Conservation (phyloP, 2,797 vertebrate genomes). For the Coracias cyanogaster region DNA sequence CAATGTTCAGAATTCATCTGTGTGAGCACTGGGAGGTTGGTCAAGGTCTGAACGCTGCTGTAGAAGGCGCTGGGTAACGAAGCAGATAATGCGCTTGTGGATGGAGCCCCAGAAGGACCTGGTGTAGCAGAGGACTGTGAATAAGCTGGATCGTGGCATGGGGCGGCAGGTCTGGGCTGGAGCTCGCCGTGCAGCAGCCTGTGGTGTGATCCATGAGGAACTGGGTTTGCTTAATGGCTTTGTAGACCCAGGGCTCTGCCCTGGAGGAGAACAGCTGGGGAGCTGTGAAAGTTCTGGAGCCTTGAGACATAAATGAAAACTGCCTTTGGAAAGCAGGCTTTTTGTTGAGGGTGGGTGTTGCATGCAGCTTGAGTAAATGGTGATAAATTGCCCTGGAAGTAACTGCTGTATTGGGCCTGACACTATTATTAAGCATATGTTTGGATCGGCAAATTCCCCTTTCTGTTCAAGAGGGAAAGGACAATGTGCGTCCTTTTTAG, state of each 20-base stretch:
- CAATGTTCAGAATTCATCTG: fast-evolving
- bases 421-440: not conserved
- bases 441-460: not conserved
- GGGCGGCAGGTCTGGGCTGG: not conserved
- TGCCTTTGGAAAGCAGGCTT: not conserved
- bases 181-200: fast-evolving
- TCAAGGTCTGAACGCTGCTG: fast-evolving
- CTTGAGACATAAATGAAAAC: not conserved
- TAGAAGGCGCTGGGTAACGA: not conserved
- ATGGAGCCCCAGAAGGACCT: not conserved
- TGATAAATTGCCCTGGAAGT: not conserved
- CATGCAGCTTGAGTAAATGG: not conserved
- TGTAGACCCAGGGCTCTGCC: not conserved
- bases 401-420: not conserved
- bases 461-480: not conserved
- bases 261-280: not conserved
- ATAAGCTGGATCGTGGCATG: fast-evolving
- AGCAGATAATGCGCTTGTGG: not conserved
- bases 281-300: not conserved
- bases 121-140: not conserved
- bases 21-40: fast-evolving
- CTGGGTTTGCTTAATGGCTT: fast-evolving
- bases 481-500: not conserved
- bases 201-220: fast-evolving
- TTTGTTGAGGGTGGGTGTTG: not conserved